Evolutionary conservation across 2,797 vertebrate genomes (phyloP).

Genomic region (Nothura maculosa): DNA sequence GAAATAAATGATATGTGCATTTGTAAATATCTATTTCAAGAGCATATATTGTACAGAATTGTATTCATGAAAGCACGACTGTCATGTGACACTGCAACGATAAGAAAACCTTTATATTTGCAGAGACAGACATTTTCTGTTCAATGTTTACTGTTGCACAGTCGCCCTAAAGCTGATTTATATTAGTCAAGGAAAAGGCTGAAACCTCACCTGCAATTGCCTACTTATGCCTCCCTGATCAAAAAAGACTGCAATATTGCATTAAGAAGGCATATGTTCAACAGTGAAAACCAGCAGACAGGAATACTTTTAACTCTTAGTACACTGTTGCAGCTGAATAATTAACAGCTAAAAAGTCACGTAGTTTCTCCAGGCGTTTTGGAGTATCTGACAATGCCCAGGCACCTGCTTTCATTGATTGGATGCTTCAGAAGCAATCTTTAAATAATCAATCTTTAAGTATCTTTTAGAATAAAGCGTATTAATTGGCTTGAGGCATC

Average conservation of each 20-base stretch:
- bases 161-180: slow-evolving; percentile 11
- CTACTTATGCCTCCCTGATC: neutral
- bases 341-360: slow-evolving; percentile 19
- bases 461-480: neutral
- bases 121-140: slow-evolving; percentile 33
- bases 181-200: neutral
- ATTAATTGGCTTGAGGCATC: neutral
- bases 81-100: neutral
- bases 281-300: neutral
- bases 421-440: neutral
- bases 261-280: neutral
- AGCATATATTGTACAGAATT: neutral
- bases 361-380: slow-evolving; percentile 6
- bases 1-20: neutral
- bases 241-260: neutral
- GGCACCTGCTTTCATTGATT: neutral
- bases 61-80: neutral
- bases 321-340: slow-evolving; percentile 6
- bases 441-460: neutral
- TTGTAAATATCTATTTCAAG: neutral
- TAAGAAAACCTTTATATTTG: neutral
- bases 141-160: slow-evolving; percentile 19
- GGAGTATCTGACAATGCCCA: neutral
- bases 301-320: neutral
- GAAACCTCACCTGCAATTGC: slow-evolving; percentile 4